Base-by-base conservation (phyloP, 2,113 vertebrate species). In the Passer domesticus region DNA sequence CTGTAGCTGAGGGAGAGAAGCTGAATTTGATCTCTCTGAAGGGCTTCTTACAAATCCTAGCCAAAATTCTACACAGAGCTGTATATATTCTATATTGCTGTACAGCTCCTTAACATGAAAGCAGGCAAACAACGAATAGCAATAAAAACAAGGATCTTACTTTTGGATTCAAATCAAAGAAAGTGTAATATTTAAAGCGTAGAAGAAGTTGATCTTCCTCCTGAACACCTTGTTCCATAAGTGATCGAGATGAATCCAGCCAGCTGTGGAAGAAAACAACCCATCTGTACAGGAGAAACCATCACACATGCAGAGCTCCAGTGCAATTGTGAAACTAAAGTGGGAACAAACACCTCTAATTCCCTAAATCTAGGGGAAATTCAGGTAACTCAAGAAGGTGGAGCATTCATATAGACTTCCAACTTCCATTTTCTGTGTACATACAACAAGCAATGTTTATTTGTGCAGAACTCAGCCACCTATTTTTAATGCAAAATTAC, bases 101-200 rank as follows among this genome's bases (percentile, higher is more conserved):
- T 63, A 55, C 7, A 81, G 35, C 24, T 87, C n/a, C 35, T 84
- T 74, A 47, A 92, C 56, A 80, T 27, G 33, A 94, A 92, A 85
- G 86, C 58, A 87, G 50, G 23, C 52, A 92, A 93, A 87, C 76
- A 92, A 31, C 27, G 39, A 92, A 53, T 11, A 82, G 73, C 41
- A 83, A 72, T 85, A 77, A 90, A 87, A 95, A 52, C 56, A 69
- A 74, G 53, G 21, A 52, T 97, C 98, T 98, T 98, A 99, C 99
- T 98, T 99, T 99, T 85, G 99, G 99, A 97, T 99, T 99, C 94
- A 99, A 98, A 97, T 99, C 99, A 96, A 99, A 99, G 98, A 99
- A 99, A 93, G 98, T 98, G 85, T 99, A 99, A 97, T 99, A 99
- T 97, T 99, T 99, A 96, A 99, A 99, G 79, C 99, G 99, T 63